A percentile compares a stretch with the other conserved stretches of the same genome.
phyloP scores from a whole-genome alignment of 2,888 invertebrate species.

The Prosopocoilus inquinatus region DNA sequence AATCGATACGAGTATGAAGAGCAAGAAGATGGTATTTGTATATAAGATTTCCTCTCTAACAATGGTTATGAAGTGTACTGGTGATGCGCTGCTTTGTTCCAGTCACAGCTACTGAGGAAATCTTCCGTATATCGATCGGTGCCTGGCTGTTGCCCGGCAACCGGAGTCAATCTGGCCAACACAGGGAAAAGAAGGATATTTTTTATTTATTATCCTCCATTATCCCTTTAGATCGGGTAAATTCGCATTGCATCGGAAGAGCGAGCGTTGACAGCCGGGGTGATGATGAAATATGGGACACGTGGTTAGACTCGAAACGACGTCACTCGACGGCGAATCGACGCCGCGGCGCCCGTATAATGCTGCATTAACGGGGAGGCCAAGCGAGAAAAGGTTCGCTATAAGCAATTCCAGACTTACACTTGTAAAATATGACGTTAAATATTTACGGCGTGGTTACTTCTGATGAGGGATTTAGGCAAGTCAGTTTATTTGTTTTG shows the following conservation, averaged over 20 bases:
- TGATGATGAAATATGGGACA: conserved; percentile 73
- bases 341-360: conserved; percentile 51
- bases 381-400: conserved; percentile 19
- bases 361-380: conserved; percentile 39
- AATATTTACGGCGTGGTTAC: conserved; percentile 34
- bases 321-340: conserved; percentile 59
- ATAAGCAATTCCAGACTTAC: conserved; percentile 36
- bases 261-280: conserved; percentile 48
- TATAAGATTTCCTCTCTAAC: neutral
- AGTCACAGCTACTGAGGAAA: conserved; percentile 44
- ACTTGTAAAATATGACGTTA: conserved; percentile 38
- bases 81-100: conserved; percentile 35
- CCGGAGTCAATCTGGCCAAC: conserved; percentile 59
- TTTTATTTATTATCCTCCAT: conserved; percentile 52
- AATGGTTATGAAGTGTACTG: conserved; percentile 7
- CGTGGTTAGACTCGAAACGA: conserved; percentile 73
- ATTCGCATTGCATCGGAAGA: conserved; percentile 37
- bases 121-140: conserved; percentile 56
- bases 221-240: conserved; percentile 45
- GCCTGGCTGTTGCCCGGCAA: conserved; percentile 54
- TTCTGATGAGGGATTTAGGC: too few relatives aligned
- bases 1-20: too few relatives aligned
- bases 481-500: too few relatives aligned
- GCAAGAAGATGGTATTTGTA: neutral
- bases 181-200: conserved; percentile 51